Base-by-base conservation (phyloP, 2,888 invertebrate species). In the Mythimna ferrago region DNA sequence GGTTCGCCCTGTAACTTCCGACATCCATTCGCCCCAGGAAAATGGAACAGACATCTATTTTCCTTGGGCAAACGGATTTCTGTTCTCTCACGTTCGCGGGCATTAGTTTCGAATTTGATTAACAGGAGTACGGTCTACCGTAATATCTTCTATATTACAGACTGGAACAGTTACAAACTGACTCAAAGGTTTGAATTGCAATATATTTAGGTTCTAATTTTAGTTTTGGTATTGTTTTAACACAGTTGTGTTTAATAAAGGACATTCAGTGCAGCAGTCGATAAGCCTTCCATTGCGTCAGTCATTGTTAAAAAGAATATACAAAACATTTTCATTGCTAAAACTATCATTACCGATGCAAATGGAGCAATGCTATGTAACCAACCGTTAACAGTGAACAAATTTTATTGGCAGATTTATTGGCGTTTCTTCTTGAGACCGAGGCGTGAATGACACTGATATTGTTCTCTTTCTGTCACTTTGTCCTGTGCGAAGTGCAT, bases 401-500 rank as follows among this genome's bases (percentile, higher is more conserved):
- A 73, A 66, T 72, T 14, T 32, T 16, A 65, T 54, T 10, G 16
- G 3, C 26, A 65, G 32, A 21, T 7, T 48, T 73, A 60, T 66
- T 73, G 60, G 62, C 56, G 19, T 71, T 60, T 71, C 35, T 26
- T 61, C n/a, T 58, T 57, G 16, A 63, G 32, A 58, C 32, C 66
- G 41, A 69, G n/a, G 54, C 56, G 35, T 51, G 68, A 72, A 68
- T 66, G 68, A 74, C 62, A 38, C n/a, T 35, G 19, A 68, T 58
- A 58, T 74, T 69, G n/a, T 66, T 53, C 16, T 70, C 64, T 58
- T 83, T 73, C 61, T 58, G 48, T 66, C 14, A 48, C 68, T 83
- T 78, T 80, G 66, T 73, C 51, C 58, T 60, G 68, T 21, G 14
- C 56, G 11, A 74, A 80, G 61, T 61, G 61, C 61, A 69, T 79